Conservation (phyloP, 2,113 vertebrate species). For the Vimba vimba region DNA sequence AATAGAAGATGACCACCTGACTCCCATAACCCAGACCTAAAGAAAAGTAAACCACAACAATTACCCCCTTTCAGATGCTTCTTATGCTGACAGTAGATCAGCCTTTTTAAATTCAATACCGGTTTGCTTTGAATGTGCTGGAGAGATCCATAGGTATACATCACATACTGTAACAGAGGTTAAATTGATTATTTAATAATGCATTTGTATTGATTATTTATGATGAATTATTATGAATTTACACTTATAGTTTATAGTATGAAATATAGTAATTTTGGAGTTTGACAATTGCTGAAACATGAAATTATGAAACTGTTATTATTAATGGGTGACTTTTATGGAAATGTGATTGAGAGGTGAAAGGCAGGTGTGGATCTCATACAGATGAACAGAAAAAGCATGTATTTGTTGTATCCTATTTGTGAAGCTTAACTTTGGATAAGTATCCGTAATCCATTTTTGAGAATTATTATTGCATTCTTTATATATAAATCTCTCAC, state of each 20-base stretch:
- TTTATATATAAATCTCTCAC: not conserved
- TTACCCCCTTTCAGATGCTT: not conserved
- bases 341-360: not conserved
- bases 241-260: not conserved
- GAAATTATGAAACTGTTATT: not conserved
- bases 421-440: not conserved
- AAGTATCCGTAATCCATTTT: not conserved
- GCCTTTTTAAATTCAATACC: not conserved
- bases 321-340: not conserved
- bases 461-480: not conserved
- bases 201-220: not conserved
- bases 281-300: not conserved
- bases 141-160: not conserved
- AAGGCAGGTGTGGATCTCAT: not conserved
- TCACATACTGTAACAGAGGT: not conserved
- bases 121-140: not conserved
- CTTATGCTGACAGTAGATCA: not conserved
- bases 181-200: not conserved
- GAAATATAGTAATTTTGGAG: no score
- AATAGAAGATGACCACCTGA: constrained; percentile 77
- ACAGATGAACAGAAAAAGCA: not conserved
- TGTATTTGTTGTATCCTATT: not conserved
- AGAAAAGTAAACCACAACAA: constrained; percentile 21
- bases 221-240: not conserved
- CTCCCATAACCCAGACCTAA: constrained; percentile 77